Evolutionary conservation across 2,888 invertebrate genomes (phyloP), one percentile per base, ranked within the genome.

Genomic region (Mimumesa dahlbomi): DNA sequence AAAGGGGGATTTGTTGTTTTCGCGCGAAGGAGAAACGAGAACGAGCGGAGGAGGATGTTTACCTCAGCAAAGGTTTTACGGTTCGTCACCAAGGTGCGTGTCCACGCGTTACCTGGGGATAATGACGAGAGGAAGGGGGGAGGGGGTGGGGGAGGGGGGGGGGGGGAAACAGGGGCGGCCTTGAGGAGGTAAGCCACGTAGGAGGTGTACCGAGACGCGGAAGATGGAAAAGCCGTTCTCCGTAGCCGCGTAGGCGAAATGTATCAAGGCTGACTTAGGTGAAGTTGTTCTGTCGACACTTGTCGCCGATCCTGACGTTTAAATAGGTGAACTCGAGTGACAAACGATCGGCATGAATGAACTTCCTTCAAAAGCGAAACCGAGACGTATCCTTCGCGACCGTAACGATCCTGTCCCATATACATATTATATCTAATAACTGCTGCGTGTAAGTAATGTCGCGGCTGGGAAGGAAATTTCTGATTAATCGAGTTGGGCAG

Each of bases 191-290:
- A 65, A 67, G 64, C 74, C 77, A 70, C 84, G 88, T 88, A 84
- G 88, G n/a, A n/a, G n/a, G 88, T 84, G 87, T 84, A 79, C 74
- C n/a, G 82, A 80, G 83, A 87, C 85, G 83, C 88, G 88, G 87
- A 88, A 87, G 88, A 87, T 87, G 84, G 84, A 86, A 87, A 86
- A 86, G 85, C 82, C 81, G 82, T 82, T 84, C 82, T 79, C 82
- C 77, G 45, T 64, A 56, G 56, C 61, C 67, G 67, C 73, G 87
- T 85, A 82, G 86, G 86, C 86, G 86, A 86, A 86, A 84, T 86
- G 83, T 85, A 87, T 85, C 84, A 84, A 84, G 86, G 86, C 85
- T 78, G 77, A 66, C 76, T 73, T 59, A 73, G 69, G 69, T 56
- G 70, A 58, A 67, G 73, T 45, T 66, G 57, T 76, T 67, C 75